Percentiles rank a stretch among this genome's conserved stretches.
Conservation (phyloP, 2,113 vertebrate genomes). For the Panthera uncia region DNA sequence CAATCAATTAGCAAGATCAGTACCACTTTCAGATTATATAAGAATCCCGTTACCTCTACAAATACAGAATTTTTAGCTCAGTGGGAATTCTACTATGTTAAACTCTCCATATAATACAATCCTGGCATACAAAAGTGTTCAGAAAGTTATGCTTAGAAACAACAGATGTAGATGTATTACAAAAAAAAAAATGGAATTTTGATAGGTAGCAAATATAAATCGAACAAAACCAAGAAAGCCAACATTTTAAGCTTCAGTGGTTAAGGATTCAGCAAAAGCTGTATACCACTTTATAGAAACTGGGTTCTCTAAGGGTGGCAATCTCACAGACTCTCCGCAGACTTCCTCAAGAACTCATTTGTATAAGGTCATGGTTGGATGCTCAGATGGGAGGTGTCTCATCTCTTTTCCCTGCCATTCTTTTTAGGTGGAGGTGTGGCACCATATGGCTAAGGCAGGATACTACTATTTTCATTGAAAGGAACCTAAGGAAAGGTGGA, state of each 20-base stretch:
- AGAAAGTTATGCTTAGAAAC: neutral
- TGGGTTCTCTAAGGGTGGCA: neutral
- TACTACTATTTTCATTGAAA: neutral
- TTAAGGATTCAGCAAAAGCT: neutral
- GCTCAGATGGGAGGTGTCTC: neutral
- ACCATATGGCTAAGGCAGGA: neutral
- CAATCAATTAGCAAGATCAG: neutral
- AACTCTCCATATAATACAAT: neutral
- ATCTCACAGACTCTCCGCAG: neutral
- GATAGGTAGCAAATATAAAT: neutral
- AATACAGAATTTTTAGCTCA: neutral
- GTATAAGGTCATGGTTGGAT: neutral
- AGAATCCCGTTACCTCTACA: neutral
- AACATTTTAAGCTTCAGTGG: neutral
- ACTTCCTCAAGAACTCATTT: neutral
- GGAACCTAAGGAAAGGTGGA: neutral
- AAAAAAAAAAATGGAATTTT: neutral
- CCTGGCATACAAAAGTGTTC: neutral
- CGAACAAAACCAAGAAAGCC: neutral
- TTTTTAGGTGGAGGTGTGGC: neutral
- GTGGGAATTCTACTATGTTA: neutral
- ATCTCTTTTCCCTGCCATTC: neutral
- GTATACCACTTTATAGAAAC: neutral
- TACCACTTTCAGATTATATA: neutral
- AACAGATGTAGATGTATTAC: neutral